These are phyloP conservation scores for Ricordea florida DNA, from an alignment of 92 coral and sea anemone species.

Conservation along the genomic window DNA sequence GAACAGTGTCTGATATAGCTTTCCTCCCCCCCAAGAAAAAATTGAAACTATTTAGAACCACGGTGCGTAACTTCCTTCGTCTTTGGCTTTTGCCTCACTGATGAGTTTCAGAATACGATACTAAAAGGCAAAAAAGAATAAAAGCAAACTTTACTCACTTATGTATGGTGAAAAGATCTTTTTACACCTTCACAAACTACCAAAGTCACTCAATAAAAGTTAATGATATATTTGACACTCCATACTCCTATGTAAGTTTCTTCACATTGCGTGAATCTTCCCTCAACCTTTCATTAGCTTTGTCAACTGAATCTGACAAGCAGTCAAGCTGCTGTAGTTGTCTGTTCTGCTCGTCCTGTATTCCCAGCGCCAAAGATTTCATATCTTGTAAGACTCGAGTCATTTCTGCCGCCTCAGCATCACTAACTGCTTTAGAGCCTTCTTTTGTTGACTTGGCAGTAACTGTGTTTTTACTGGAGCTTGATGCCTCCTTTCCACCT, in stretches of 20 bases:
- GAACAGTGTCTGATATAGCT: too few species aligned
- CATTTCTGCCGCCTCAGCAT: constrained; percentile 90
- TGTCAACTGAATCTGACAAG: constrained; percentile 90
- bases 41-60: too few species aligned
- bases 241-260: constrained; percentile 50
- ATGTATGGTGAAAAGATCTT: too few species aligned
- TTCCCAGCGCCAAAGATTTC: constrained; percentile 88
- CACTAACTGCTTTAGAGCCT: constrained; percentile 57
- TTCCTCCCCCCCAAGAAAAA: too few species aligned
- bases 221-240: too few species aligned
- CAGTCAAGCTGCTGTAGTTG: constrained; percentile 80
- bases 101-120: too few species aligned
- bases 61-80: too few species aligned
- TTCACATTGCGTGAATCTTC: constrained; percentile 65
- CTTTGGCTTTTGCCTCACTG: too few species aligned
- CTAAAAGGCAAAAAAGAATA: too few species aligned
- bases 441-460: neutral
- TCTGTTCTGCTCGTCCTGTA: constrained; percentile 82
- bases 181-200: too few species aligned
- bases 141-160: too few species aligned
- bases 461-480: neutral
- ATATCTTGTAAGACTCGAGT: constrained; percentile 72
- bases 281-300: constrained; percentile 86
- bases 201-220: too few species aligned
- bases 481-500: neutral